Conservation (phyloP, 2,113 vertebrate species). For the Athene noctua region DNA sequence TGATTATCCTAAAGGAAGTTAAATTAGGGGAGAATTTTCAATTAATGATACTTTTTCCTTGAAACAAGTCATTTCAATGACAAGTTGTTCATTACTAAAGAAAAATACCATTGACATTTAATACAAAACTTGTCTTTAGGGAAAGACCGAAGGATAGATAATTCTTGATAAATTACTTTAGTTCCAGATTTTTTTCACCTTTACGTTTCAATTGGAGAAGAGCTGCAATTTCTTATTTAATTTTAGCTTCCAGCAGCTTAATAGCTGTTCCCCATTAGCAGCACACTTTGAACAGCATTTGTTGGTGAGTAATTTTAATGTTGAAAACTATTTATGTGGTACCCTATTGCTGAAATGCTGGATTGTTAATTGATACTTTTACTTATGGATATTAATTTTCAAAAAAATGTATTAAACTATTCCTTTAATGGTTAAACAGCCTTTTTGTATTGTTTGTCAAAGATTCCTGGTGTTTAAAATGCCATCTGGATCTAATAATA, state of each 20-base stretch:
- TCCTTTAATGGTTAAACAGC: neutral
- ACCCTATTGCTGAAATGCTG: neutral
- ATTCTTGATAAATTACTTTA: neutral
- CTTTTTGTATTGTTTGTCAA: neutral
- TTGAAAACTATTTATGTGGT: neutral
- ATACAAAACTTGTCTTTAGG: neutral
- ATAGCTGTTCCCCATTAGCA: neutral
- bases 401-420: neutral
- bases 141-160: neutral
- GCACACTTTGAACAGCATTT: neutral
- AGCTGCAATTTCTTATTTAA: neutral
- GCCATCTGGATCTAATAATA: constrained; percentile 48
- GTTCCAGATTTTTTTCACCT: neutral
- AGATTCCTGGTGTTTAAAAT: constrained; percentile 8
- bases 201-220: neutral
- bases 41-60: neutral
- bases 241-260: neutral
- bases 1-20: neutral
- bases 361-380: neutral
- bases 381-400: neutral
- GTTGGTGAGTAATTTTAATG: neutral
- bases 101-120: neutral
- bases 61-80: neutral
- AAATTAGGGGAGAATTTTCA: neutral
- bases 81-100: neutral